Evolutionary conservation across 2,797 vertebrate genomes (phyloP).

Genomic region (Chaetodon trifasciatus): DNA sequence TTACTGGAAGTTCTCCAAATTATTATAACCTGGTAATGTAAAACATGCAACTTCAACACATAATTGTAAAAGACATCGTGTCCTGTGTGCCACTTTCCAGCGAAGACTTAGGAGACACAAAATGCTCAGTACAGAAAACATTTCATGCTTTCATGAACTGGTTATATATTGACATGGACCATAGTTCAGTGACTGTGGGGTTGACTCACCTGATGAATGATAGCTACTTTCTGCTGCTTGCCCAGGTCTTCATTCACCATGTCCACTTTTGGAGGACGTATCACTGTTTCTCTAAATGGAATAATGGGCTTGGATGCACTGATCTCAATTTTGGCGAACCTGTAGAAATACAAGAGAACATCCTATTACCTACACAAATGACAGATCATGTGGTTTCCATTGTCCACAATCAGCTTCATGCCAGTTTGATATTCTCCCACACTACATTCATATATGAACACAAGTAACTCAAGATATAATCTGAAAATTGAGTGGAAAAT

Average conservation of each 20-base stretch:
- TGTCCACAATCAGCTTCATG: not conserved
- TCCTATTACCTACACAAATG: not conserved
- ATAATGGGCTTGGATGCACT: conserved; percentile 95
- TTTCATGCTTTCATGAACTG: not conserved
- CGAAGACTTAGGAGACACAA: not conserved
- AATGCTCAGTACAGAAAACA: not conserved
- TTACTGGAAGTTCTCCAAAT: not conserved
- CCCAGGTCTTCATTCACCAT: conserved; percentile 99
- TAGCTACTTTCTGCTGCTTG: conserved; percentile 93
- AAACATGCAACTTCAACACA: not conserved
- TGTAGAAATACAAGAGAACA: conserved; percentile 61
- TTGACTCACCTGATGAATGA: conserved; percentile 91
- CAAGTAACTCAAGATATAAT: not conserved
- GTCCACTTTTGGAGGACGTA: conserved; percentile 94
- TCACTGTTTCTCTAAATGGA: conserved; percentile 95
- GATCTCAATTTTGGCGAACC: conserved; percentile 96
- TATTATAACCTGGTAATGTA: not conserved
- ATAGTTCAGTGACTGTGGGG: not conserved
- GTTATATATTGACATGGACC: not conserved
- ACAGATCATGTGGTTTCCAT: not conserved
- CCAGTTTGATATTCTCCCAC: not conserved
- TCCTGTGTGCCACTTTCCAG: not conserved
- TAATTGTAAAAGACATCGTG: not conserved
- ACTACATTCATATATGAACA: not conserved
- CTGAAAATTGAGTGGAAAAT: not conserved